Base-by-base conservation (phyloP, 2,888 invertebrate species). In the Xestia xanthographa region DNA sequence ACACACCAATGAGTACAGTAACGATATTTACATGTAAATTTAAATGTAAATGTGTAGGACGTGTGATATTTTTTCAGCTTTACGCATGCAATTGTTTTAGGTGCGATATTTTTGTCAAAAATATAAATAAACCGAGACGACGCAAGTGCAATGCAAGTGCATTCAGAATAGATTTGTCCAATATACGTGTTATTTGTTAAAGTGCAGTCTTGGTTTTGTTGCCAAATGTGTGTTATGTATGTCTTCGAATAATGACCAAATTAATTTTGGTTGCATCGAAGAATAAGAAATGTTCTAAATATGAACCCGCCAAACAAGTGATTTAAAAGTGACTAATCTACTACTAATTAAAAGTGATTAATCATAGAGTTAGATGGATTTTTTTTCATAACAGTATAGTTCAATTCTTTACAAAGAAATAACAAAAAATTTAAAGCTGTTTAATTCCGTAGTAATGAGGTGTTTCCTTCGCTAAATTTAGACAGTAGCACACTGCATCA, bases 121-220 rank as follows among this genome's bases (percentile, higher is more conserved):
- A 70, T 70, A 79, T 77, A 70, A 66, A 78, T 77, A 66, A 72
- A 53, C 72, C 53, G 22, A 56, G n/a, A 66, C 34, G 14, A 34
- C n/a, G 53, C 2, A 11, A 38, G n/a, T n/a, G 8, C 41, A 8
- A 41, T 53, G n/a, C 12, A 53, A 53, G 26, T 56, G 14, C n/a
- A 8, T 29, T 0, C 8, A 45, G 38, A 53, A 62, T 60, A 53
- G 8, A 41, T n/a, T n/a, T 50, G 41, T 22, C 41, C n/a, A 58
- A 50, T 62, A 43, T 20, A n/a, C 50, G 11, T 22, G 2, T 22
- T 41, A 5, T n/a, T 75, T 75, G n/a, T 22, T 53, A 6, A 22
- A 43, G 22, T 29, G 17, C 12, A 14, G 63, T n/a, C 22, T 41
- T 48, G 29, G 29, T 29, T 41, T 20, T 45, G n/a, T 34, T 79